Evolutionary conservation across 2,113 vertebrate species (phyloP), one percentile per base, ranked within the genome.

Genomic region (Delphinus delphis): DNA sequence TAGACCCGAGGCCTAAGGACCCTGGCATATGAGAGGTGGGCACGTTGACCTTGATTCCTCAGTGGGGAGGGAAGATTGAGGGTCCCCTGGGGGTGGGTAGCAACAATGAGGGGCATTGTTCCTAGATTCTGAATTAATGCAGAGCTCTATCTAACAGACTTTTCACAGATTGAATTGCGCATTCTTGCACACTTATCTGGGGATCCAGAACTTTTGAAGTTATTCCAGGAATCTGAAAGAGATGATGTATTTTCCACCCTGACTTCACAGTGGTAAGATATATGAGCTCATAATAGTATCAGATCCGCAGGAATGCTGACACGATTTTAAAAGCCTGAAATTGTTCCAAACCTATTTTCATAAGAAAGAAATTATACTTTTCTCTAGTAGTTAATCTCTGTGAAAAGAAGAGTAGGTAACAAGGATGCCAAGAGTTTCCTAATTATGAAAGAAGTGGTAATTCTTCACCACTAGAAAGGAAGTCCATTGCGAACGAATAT

Each of bases 141-240:
- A 53, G 58, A 26, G 6, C 18, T 97, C 31, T 97, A 0, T 96
- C 96, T 96, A 36, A 79, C 97, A 99, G 99, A 99, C 98, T 99
- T 99, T 98, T 99, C 99, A 90, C 99, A 99, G 98, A 99, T 99
- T 95, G 99, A 99, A 94, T 98, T 99, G 95, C 99, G 99, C 93
- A 99, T 99, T 93, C 98, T 99, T 97, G 99, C 99, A 96, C 99
- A 99, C 93, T 99, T 99, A 85, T 99, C 99, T 95, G 99, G 98
- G 76, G 99, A 99, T 98, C 99, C 99, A 26, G 99, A 99, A 97
- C 99, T 99, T 96, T 90, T 99, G 98, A 99, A 98, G 96, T 97
- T 99, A 55, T 99, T 99, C 97, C 98, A 98, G 97, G 98, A 99
- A 82, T 98, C 99, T 20, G 98, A 99, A 87, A 98, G 98, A 92